Evolutionary conservation across 1,140 invertebrate species (phyloP).

Genomic region (Danaus melanippus): DNA sequence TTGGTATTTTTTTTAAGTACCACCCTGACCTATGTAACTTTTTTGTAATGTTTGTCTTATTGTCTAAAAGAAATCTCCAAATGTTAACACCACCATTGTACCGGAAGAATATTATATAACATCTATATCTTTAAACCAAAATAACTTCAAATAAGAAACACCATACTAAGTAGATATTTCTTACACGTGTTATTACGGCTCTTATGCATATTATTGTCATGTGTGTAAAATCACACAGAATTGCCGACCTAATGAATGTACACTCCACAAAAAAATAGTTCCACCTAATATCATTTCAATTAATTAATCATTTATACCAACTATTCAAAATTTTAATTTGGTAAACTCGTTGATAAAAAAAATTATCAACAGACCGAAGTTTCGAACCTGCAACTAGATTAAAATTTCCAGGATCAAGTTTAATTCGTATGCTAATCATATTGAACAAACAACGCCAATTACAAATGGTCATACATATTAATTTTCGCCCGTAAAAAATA

Average conservation of each 20-base stretch:
- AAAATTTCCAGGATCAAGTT: slow-evolving; percentile 26
- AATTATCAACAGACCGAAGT: slow-evolving; percentile 6
- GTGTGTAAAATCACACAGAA: slow-evolving; percentile 35
- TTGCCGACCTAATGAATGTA: slow-evolving; percentile 38
- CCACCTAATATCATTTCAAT: background rate
- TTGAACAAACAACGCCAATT: slow-evolving; percentile 42
- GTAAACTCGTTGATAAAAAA: background rate
- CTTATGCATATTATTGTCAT: slow-evolving; percentile 29
- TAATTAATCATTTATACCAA: too few relatives aligned
- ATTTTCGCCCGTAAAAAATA: slow-evolving; percentile 44
- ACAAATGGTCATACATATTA: slow-evolving; percentile 63
- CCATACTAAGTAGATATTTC: background rate
- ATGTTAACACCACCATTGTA: too few relatives aligned
- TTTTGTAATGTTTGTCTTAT: too few relatives aligned
- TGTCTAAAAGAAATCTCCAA: too few relatives aligned
- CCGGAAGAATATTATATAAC: too few relatives aligned
- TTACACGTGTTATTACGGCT: slow-evolving; percentile 37
- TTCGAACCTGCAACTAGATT: slow-evolving; percentile 23
- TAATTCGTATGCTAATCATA: slow-evolving; percentile 51
- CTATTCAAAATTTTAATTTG: background rate
- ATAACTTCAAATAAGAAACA: too few relatives aligned
- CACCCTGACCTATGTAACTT: too few relatives aligned
- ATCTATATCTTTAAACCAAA: too few relatives aligned
- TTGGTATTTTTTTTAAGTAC: too few relatives aligned
- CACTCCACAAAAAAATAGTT: slow-evolving; percentile 23